A percentile compares a stretch with the other conserved stretches of the same genome.
Conservation (phyloP, 2,113 vertebrate species). For the Meles meles region DNA sequence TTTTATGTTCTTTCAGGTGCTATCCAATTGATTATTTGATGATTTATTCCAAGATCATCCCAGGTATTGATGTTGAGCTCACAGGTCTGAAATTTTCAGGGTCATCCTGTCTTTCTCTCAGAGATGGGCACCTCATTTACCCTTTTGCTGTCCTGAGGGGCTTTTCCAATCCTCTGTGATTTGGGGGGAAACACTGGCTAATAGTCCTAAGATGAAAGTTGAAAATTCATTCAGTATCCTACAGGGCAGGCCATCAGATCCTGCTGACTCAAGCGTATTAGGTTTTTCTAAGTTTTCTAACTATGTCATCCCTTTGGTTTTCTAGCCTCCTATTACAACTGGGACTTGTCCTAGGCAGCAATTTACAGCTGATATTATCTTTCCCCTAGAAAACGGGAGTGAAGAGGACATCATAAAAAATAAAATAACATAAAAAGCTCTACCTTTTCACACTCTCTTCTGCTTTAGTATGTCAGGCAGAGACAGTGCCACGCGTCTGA, state of each 20-base stretch:
- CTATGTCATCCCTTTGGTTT: conserved; percentile 51
- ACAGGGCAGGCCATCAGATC: conserved; percentile 65
- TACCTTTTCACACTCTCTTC: conserved; percentile 23
- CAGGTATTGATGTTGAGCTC: conserved; percentile 47
- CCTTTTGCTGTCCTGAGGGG: conserved; percentile 26
- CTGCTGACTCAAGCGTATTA: conserved; percentile 67
- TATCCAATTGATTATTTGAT: conserved; percentile 54
- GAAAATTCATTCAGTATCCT: conserved; percentile 68
- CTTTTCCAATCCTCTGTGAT: conserved; percentile 55
- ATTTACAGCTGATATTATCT: conserved; percentile 56
- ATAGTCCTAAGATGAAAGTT: conserved; percentile 59
- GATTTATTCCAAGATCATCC: conserved; percentile 62
- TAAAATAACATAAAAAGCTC: conserved; percentile 39
- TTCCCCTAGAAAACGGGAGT: neutral
- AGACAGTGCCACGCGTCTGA: neutral
- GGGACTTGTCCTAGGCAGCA: conserved; percentile 38
- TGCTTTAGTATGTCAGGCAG: neutral
- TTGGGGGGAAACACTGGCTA: conserved; percentile 45
- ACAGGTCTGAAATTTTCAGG: conserved; percentile 36
- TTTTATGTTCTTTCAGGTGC: conserved; percentile 39
- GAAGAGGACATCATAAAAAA: conserved; percentile 25
- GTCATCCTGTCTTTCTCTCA: conserved; percentile 43
- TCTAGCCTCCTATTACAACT: conserved; percentile 48
- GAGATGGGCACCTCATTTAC: conserved; percentile 47
- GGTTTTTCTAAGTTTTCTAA: conserved; percentile 65